Conservation (phyloP, 2,888 invertebrate genomes). For the Entomobrya proxima region DNA sequence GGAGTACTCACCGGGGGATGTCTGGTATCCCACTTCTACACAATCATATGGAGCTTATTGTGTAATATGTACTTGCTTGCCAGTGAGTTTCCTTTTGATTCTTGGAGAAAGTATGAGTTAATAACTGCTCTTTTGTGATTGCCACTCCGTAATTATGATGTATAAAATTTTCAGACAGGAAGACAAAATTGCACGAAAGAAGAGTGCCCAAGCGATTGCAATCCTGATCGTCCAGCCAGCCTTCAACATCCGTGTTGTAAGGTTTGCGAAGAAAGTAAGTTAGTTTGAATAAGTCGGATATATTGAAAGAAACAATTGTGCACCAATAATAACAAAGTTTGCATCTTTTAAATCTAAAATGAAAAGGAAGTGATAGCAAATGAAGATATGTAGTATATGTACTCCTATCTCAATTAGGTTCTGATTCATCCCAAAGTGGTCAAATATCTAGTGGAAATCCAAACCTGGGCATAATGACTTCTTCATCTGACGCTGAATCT, state of each 20-base stretch:
- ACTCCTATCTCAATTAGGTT: slow-evolving; percentile 29
- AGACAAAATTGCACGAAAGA: slow-evolving; percentile 72
- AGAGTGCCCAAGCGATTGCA: slow-evolving; percentile 70
- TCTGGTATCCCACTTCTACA: slow-evolving; percentile 71
- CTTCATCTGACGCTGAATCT: slow-evolving; percentile 47
- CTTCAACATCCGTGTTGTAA: slow-evolving; percentile 72
- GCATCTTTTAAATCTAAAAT: too few relatives aligned
- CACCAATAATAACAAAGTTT: background rate
- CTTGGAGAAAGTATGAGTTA: background rate
- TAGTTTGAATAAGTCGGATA: background rate
- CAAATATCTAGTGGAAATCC: slow-evolving; percentile 48
- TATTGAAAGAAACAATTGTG: background rate
- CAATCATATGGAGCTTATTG: slow-evolving; percentile 70
- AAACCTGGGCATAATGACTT: slow-evolving; percentile 43
- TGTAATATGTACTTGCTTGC: slow-evolving; percentile 72
- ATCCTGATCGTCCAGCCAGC: slow-evolving; percentile 38
- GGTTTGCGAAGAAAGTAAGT: slow-evolving; percentile 68
- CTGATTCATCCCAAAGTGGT: slow-evolving; percentile 67
- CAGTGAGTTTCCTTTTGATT: slow-evolving; percentile 55
- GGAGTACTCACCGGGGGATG: slow-evolving; percentile 72
- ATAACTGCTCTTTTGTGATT: background rate
- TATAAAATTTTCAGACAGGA: slow-evolving; percentile 67
- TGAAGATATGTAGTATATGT: too few relatives aligned
- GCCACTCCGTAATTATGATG: background rate
- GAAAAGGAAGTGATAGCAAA: too few relatives aligned